phyloP scores from a whole-genome alignment of 1,140 invertebrate species.

The Hypothenemus hampei region DNA sequence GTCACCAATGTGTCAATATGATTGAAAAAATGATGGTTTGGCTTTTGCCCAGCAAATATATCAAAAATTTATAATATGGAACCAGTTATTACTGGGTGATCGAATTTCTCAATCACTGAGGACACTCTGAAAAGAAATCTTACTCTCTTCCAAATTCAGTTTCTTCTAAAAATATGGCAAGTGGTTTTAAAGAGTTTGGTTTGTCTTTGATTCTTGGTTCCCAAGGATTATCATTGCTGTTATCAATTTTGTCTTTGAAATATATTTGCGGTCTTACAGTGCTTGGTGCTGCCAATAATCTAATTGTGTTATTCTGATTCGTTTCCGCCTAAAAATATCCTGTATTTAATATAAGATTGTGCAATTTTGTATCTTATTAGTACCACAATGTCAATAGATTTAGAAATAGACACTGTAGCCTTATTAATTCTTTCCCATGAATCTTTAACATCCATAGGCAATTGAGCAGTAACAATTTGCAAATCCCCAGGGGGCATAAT shows the following conservation, averaged over 20 bases:
- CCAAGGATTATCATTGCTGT: slow-evolving; percentile 68
- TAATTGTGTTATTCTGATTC: slow-evolving; percentile 39
- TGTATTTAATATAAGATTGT: no score
- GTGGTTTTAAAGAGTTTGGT: slow-evolving; percentile 79
- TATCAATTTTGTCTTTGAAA: slow-evolving; percentile 85
- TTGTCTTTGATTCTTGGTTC: slow-evolving; percentile 79
- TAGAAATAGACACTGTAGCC: slow-evolving; percentile 28
- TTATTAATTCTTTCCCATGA: slow-evolving; percentile 44
- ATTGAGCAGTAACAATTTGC: slow-evolving; percentile 41
- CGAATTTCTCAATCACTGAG: no score
- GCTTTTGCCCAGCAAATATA: no score
- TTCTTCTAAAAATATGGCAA: slow-evolving; percentile 66
- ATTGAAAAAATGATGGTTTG: no score
- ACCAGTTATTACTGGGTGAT: no score
- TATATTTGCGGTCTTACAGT: slow-evolving; percentile 75
- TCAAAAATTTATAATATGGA: no score
- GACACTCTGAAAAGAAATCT: no score
- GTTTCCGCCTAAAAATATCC: not conserved
- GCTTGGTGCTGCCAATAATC: slow-evolving; percentile 68
- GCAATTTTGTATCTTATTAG: no score
- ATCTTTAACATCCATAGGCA: slow-evolving; percentile 42
- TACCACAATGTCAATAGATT: not conserved
- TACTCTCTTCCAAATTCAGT: slow-evolving; percentile 50
- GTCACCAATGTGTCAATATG: no score
- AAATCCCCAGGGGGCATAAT: slow-evolving; percentile 50